A percentile compares a stretch with the other conserved stretches of the same genome.
Conservation (phyloP, 2,888 invertebrate genomes). For the Oasisia sp. region DNA sequence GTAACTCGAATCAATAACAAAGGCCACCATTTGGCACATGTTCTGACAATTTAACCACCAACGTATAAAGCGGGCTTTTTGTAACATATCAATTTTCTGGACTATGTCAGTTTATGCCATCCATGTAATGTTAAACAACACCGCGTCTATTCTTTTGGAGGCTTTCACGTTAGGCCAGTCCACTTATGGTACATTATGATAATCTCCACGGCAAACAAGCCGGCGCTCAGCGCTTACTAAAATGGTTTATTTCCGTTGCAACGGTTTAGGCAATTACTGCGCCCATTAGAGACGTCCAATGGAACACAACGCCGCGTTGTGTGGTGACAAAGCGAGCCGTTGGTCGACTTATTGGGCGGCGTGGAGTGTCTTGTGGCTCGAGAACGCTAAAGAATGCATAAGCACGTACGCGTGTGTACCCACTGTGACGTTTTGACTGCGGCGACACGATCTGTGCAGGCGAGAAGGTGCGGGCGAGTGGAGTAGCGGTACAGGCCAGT, state of each 20-base stretch:
- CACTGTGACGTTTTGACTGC: neutral
- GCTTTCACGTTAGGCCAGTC: neutral
- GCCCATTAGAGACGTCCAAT: neutral
- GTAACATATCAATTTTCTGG: neutral
- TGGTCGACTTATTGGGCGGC: slow-evolving; percentile 1
- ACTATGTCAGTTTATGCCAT: neutral
- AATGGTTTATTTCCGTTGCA: slow-evolving; percentile 17
- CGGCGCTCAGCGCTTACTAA: neutral
- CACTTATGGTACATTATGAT: neutral
- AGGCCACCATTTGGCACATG: neutral
- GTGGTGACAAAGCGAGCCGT: neutral
- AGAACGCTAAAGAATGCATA: neutral
- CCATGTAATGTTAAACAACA: neutral
- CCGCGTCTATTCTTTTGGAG: neutral
- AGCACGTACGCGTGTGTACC: neutral
- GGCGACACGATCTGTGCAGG: neutral
- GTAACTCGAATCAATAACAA: neutral
- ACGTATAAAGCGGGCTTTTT: neutral
- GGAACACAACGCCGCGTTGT: neutral
- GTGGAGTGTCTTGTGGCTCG: neutral
- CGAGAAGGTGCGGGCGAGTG: neutral
- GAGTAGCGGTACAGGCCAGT: neutral
- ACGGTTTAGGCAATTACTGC: neutral
- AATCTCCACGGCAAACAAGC: neutral
- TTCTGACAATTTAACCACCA: neutral